Evolutionary conservation across 2,888 invertebrate species (phyloP), one percentile per base, ranked within the genome.

Genomic region (Homarus gammarus): DNA sequence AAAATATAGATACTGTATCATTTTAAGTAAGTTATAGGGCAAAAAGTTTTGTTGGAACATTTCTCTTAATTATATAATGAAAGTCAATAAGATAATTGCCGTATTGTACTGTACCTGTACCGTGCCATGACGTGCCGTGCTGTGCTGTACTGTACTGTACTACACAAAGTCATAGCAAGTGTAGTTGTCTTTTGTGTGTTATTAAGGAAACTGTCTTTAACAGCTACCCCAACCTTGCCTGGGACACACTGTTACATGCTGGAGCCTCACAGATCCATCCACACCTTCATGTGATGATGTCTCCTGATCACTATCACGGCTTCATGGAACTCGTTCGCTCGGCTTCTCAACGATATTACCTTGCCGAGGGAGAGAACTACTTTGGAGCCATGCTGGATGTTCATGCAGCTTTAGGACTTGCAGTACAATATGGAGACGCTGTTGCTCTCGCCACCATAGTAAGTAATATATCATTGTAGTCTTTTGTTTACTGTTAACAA

Each of bases 221-320:
- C 73, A 93, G 93, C 51, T 94, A 93, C 92, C 94, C 94, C 0
- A 93, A 93, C 68, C 78, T 94, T 33, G 92, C 94, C 8, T 94
- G 94, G 94, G 94, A 94, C 92, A 93, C 93, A 8, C 92, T 94
- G 70, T 94, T 94, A 8, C 94, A 94, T 91, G 94, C 94, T 44
- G 94, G 94, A 15, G 94, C 94, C 83, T 94, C 94, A 92, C 94
- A 94, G 93, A 93, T 94, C 31, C 94, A 94, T 93, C 94, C 94
- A 2, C 94, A 94, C 92, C 44, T 94, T 31, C 94, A 94, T 90
- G 94, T 93, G 10, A 93, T 94, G 75, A 82, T 94, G 49, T 93
- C 93, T 84, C 92, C 93, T 22, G 92, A 92, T 27, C 93, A 93
- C 82, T 94, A 89, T 86, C 79, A 86, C 36, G 91, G 90, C 22